Base-by-base conservation (phyloP, 2,797 vertebrate species). In the Chloroceryle amazona region DNA sequence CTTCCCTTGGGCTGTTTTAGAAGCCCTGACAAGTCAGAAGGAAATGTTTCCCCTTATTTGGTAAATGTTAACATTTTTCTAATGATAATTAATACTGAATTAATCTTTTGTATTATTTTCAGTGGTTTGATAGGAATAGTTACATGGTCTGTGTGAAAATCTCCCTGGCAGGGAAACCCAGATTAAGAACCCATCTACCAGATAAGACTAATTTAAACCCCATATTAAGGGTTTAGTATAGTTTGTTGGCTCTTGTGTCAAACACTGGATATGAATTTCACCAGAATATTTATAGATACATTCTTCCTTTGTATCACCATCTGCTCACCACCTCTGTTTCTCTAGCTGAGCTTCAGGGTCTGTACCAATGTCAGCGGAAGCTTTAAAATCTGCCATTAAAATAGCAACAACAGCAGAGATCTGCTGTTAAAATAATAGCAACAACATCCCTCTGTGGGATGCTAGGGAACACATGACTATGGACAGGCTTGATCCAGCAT, bases 301-400 rank as follows among this genome's bases (percentile, higher is more conserved):
- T 94, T 96, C 93, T 44, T 93, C 73, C 85, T 96, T 95, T 86
- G 58, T 90, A 86, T 91, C 91, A 81, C 93, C 96, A 96, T 97
- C 93, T 96, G 96, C 87, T 96, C 75, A 5, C 96, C 95, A 96
- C 89, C 93, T 97, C 95, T 95, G 37, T 79, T 82, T 78, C 95
- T 78, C 85, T 95, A 96, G 85, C 89, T 72, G 80, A 96, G 87
- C 85, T 96, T 90, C 82, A 72, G 94, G 18, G 72, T 62, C 94
- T 95, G 87, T 92, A 96, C 85, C 94, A 94, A 86, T 91, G 96
- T 96, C 93, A 95, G 85, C 90, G 96, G 96, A 97, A 96, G 89
- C 94, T 95, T 96, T 97, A 95, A 96, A 97, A 96, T 86, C 82
- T 94, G 87, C 94, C 92, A 87, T 94, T 96, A 97, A 96, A 95